Evolutionary conservation across 2,113 vertebrate species (phyloP), one percentile per base, ranked within the genome.

Genomic region (Colossoma macropomum): DNA sequence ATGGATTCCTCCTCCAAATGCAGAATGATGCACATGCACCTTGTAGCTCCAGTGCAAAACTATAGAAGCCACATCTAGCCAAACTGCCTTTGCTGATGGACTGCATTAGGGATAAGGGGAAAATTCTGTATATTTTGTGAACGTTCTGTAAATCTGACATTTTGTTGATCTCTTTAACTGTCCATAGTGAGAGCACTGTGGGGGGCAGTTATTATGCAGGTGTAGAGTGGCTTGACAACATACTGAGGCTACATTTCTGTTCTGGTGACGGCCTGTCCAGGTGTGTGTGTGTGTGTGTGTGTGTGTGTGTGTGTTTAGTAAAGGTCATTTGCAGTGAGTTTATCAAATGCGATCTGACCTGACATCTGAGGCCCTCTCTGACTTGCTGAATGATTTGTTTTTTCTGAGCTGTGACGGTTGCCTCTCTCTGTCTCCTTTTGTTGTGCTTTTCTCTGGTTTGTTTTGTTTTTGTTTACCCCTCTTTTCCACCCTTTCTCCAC

Each of bases 311-410:
- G 80, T 59, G 63, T 62, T 25, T 23, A 38, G 34, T 70, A 56
- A 75, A 75, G 70, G 82, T 19, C 72, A 38, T 65, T 75, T 70
- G 54, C 48, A 28, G 12, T 54, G 17, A 63, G 54, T 76, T 74
- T 70, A 86, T 81, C 25, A 80, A 82, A 84, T 65, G 45, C 27
- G 38, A 62, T 34, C 75, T 59, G 50, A 54, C 79, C 8, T 90
- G 89, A 92, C 91, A 90, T 92, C 86, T 88, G 83, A 81, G 82
- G 54, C 88, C 70, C 85, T 89, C 89, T 87, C 71, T 88, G 87
- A 72, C 88, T 75, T 75, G 63, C 56, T 74, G 32, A 63, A 75
- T 48, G 72, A 86, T 75, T 45, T 63, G 48, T 34, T 77, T 48
- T 78, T 50, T 77, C 74, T 79, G 82, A 86, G 79, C 78, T 84